Conservation (phyloP, 2,113 vertebrate genomes). For the Dunckerocampus dactyliophorus region DNA sequence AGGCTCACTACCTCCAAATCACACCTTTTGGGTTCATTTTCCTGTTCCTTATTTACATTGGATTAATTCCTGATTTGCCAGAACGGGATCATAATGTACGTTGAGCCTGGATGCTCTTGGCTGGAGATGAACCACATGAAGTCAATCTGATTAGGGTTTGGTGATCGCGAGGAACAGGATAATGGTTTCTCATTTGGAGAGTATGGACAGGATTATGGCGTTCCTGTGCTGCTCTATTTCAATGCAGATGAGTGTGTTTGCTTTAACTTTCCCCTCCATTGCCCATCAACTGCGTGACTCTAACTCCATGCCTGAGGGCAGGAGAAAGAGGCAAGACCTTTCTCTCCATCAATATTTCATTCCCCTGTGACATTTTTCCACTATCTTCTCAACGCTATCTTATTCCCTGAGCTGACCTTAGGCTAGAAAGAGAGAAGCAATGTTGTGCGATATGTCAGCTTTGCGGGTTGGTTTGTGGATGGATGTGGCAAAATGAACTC, state of each 20-base stretch:
- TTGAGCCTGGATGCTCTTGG: conserved; percentile 25
- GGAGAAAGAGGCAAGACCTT: conserved; percentile 40
- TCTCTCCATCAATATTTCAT: conserved; percentile 63
- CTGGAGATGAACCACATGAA: conserved; percentile 43
- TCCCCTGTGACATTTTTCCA: conserved; percentile 56
- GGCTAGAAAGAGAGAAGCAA: conserved; percentile 36
- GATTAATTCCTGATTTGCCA: conserved; percentile 48
- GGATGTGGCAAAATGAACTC: conserved; percentile 55
- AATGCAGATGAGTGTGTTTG: conserved; percentile 40
- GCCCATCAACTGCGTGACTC: conserved; percentile 31
- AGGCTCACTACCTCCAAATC: neutral
- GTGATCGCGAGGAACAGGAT: conserved; percentile 19
- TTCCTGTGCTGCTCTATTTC: conserved; percentile 14
- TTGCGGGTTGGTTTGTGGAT: conserved; percentile 46
- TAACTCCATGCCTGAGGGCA: conserved; percentile 22
- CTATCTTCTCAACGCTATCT: conserved; percentile 52
- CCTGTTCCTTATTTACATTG: conserved; percentile 33
- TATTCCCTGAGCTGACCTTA: conserved; percentile 52
- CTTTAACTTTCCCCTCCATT: conserved; percentile 35
- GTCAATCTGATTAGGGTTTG: conserved; percentile 42
- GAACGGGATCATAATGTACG: conserved; percentile 32
- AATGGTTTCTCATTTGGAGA: conserved; percentile 21
- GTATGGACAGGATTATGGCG: conserved; percentile 6
- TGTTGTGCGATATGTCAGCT: conserved; percentile 41
- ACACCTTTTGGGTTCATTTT: conserved; percentile 31